Conservation (phyloP, 1,140 invertebrate species). For the Ostrea edulis region DNA sequence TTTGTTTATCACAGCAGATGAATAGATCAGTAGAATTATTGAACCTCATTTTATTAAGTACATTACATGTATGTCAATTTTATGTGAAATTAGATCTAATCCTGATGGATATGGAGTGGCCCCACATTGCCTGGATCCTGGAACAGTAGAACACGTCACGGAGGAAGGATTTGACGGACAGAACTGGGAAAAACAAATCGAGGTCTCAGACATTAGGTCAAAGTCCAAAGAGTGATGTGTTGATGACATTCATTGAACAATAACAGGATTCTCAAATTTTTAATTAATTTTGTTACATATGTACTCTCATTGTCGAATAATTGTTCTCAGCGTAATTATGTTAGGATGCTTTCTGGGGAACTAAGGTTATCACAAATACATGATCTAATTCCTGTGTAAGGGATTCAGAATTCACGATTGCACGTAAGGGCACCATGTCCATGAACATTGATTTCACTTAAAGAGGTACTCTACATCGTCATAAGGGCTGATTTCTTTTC, state of each 20-base stretch:
- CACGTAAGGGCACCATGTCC: too few species aligned
- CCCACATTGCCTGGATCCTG: constrained; percentile 80
- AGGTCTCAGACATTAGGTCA: constrained; percentile 59
- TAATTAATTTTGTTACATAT: too few species aligned
- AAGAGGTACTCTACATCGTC: too few species aligned
- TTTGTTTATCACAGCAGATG: neutral
- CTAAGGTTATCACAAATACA: too few species aligned
- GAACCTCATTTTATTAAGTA: neutral
- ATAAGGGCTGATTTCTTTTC: too few species aligned
- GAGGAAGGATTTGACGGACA: constrained; percentile 80
- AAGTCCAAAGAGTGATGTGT: constrained; percentile 58
- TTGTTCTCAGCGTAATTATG: too few species aligned
- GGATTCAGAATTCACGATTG: too few species aligned
- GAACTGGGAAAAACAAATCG: constrained; percentile 80
- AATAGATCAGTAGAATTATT: neutral
- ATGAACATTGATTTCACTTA: too few species aligned
- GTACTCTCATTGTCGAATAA: too few species aligned
- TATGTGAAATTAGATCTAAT: constrained; percentile 74
- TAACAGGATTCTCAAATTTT: neutral
- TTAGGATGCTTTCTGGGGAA: too few species aligned
- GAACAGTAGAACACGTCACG: constrained; percentile 75
- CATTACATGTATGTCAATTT: neutral
- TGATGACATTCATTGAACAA: neutral
- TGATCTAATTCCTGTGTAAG: too few species aligned
- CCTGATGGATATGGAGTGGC: constrained; percentile 80